Evolutionary conservation across 2,797 vertebrate species (phyloP).

Genomic region (Scomberomorus guttatus): DNA sequence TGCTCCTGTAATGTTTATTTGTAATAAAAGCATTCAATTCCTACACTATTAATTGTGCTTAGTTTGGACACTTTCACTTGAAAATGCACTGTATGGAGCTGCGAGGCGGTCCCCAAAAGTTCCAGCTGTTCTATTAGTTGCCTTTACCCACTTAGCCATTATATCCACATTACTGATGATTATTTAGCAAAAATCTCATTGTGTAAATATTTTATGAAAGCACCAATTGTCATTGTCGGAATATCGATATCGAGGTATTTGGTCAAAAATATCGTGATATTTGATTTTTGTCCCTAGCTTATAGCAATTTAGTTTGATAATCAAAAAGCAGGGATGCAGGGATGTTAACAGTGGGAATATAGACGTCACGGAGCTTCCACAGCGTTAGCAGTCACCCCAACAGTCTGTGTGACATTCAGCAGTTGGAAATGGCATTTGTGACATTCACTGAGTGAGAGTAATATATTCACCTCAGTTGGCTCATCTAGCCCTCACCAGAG

Average conservation of each 20-base stretch:
- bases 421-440: constrained; percentile 76
- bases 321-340: constrained; percentile 36
- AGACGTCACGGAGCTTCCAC: constrained; percentile 58
- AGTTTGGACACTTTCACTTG: constrained; percentile 24
- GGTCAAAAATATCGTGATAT: too few species aligned
- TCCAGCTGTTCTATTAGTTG: background rate
- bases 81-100: background rate
- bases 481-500: constrained; percentile 68
- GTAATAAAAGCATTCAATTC: constrained; percentile 56
- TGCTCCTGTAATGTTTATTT: constrained; percentile 62
- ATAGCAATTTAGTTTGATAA: constrained; percentile 47
- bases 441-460: constrained; percentile 77
- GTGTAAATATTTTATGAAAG: too few species aligned
- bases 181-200: too few species aligned
- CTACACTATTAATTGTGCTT: constrained; percentile 48
- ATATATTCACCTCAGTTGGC: constrained; percentile 76
- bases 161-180: too few species aligned
- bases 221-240: too few species aligned
- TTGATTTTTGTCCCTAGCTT: too few species aligned
- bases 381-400: constrained; percentile 66
- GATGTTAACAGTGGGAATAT: constrained; percentile 56
- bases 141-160: too few species aligned
- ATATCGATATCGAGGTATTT: too few species aligned
- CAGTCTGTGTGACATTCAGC: constrained; percentile 77
- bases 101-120: constrained; percentile 15